A percentile compares a stretch with the other conserved stretches of the same genome.
These are phyloP conservation scores for Physeter macrocephalus DNA, from an alignment of 2,113 vertebrate genomes.

Conservation along the genomic window DNA sequence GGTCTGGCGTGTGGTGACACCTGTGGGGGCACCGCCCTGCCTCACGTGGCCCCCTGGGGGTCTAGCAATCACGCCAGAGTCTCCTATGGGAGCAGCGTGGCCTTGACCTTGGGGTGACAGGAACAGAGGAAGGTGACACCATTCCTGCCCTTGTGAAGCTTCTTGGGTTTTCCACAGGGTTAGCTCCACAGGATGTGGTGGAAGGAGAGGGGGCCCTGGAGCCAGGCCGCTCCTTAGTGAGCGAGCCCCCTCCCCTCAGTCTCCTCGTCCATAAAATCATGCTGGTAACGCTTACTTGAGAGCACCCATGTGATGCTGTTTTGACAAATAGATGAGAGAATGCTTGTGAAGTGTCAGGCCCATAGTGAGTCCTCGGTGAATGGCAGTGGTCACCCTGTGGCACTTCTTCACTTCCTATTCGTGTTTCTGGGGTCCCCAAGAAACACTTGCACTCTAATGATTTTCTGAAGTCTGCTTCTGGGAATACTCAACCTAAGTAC, in stretches of 20 bases:
- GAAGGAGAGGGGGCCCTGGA: fast-evolving
- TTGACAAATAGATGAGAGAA: not conserved
- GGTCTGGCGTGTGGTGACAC: not conserved
- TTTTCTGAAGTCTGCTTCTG: not conserved
- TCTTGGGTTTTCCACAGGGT: not conserved
- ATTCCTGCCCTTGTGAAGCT: not conserved
- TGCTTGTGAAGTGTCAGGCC: not conserved
- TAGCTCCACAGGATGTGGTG: not conserved
- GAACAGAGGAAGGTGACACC: not conserved
- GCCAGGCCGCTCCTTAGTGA: not conserved
- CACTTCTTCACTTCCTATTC: not conserved
- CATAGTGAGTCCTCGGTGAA: not conserved
- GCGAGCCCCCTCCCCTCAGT: not conserved
- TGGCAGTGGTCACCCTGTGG: not conserved
- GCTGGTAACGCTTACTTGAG: not conserved
- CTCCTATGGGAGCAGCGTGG: not conserved
- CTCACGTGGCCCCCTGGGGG: fast-evolving
- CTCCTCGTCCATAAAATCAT: not conserved
- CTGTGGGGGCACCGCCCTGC: not conserved
- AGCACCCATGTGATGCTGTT: not conserved
- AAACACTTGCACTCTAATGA: not conserved
- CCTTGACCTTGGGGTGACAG: not conserved
- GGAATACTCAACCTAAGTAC: not conserved
- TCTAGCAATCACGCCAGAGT: not conserved
- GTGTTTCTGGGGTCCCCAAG: not conserved